Evolutionary conservation across 1,140 invertebrate genomes (phyloP), one percentile per base, ranked within the genome.

Genomic region (Drosophila bocqueti): DNA sequence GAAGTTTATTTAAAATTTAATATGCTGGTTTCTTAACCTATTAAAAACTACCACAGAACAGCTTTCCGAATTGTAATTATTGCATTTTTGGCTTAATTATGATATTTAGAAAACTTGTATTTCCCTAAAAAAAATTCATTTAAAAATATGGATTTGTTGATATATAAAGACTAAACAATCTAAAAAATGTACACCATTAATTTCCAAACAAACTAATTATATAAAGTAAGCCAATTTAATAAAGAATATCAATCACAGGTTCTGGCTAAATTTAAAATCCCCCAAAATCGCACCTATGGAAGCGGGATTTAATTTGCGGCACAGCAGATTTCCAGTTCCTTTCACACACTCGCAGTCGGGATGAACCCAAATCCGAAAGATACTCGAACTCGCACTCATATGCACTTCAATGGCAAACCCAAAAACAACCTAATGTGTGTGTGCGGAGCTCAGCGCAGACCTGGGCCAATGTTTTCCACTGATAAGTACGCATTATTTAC

Each of bases 401-500:
- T 71, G 67, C 49, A 71, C 67, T 57, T 71, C 67, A 47, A 71
- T 68, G 57, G 24, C 36, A 26, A 40, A 54, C 16, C 71, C 40
- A 46, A 60, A 46, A 45, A 60, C 34, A 26, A 24, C 2, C 36
- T 29, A 46, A 72, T 71, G 34, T 58, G 40, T 15, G 31, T 31
- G n/a, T 13, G 45, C 11, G 2, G 18, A 16, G 54, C 54, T 24
- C 7, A 10, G 42, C 31, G 26, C 36, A 52, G 60, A 68, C 40
- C 64, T 65, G 43, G 7, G 42, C 43, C 55, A 65, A 82, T 68
- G 52, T 58, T 59, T 69, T 71, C 69, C 76, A 80, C 84, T 89
- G 83, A 89, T 89, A 83, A 74, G 84, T 49, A 40, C 61, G 50
- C 81, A 83, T 89, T 86, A 86, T 89, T 86, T 80, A 83, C 80